These are phyloP conservation scores for Cheirogaleus major DNA, from an alignment of 2,797 vertebrate species.

Conservation along the genomic window DNA sequence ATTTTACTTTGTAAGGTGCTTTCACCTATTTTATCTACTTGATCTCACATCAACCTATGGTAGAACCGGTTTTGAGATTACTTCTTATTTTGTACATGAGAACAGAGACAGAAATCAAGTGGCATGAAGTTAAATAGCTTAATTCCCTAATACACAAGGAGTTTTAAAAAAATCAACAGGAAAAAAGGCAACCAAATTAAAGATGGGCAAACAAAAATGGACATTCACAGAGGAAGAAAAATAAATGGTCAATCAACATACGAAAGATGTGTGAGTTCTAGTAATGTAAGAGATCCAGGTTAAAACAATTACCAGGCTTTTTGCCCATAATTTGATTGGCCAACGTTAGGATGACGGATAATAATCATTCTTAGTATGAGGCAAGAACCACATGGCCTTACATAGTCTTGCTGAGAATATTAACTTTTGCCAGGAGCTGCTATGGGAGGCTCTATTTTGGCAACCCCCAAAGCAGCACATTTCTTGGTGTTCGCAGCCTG, in stretches of 20 bases:
- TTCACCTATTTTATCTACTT: neutral
- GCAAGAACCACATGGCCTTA: neutral
- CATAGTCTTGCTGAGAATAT: accelerated
- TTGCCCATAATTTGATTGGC: neutral
- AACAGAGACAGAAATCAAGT: constrained; percentile 53
- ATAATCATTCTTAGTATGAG: no score
- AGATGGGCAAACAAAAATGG: neutral
- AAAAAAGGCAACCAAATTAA: neutral
- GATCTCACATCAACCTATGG: neutral
- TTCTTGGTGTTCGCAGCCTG: no score
- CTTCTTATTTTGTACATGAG: constrained; percentile 49
- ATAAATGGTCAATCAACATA: neutral
- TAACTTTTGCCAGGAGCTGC: neutral
- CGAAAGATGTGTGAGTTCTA: neutral
- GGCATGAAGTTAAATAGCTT: neutral
- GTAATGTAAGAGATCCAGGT: neutral
- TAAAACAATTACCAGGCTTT: neutral
- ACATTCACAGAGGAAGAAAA: neutral
- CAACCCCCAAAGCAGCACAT: neutral
- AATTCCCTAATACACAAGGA: neutral
- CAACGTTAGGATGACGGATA: neutral
- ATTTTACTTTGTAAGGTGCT: neutral
- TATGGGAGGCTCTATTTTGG: neutral
- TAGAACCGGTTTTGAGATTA: neutral
- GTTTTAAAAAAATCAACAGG: neutral